Evolutionary conservation across 2,113 vertebrate genomes (phyloP).

Genomic region (Rhinichthys klamathensis): DNA sequence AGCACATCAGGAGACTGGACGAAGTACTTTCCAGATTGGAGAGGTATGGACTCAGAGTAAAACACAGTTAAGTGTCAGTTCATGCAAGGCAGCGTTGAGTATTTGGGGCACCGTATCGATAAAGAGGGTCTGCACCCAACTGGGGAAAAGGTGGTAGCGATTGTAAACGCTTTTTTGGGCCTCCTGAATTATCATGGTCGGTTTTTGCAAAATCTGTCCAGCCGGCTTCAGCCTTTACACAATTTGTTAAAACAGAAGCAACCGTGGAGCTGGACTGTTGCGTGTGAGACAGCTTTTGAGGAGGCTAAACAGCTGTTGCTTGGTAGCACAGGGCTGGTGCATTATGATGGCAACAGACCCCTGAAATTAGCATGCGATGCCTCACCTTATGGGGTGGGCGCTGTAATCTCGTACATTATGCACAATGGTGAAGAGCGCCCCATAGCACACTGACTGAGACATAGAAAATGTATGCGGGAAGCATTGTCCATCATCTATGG

Average conservation of each 20-base stretch:
- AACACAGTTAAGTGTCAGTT: too few species aligned
- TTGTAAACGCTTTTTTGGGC: conserved; percentile 29
- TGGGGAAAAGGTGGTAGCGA: conserved; percentile 26
- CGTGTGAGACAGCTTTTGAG: neutral
- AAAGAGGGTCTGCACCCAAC: conserved; percentile 29
- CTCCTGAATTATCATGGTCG: conserved; percentile 34
- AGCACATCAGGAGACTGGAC: conserved; percentile 39
- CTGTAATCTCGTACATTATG: conserved; percentile 2
- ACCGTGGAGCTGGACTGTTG: conserved; percentile 17
- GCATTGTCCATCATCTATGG: conserved; percentile 16
- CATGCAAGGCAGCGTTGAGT: too few species aligned
- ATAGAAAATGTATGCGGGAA: conserved; percentile 25
- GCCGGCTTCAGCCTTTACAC: conserved; percentile 9
- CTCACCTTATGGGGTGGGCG: neutral
- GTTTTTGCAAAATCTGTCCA: conserved; percentile 24
- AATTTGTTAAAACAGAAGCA: conserved; percentile 5
- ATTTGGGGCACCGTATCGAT: conserved; percentile 33
- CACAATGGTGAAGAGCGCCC: conserved; percentile 12
- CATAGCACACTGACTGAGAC: neutral
- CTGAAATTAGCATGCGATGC: neutral
- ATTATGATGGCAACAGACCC: conserved; percentile 31
- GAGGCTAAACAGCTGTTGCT: neutral
- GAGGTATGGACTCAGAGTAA: neutral
- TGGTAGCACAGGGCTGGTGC: neutral
- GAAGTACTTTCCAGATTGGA: conserved; percentile 25